Evolutionary conservation across 2,113 vertebrate species (phyloP), one percentile per base, ranked within the genome.

Genomic region (Sinocyclocheilus anophthalmus): DNA sequence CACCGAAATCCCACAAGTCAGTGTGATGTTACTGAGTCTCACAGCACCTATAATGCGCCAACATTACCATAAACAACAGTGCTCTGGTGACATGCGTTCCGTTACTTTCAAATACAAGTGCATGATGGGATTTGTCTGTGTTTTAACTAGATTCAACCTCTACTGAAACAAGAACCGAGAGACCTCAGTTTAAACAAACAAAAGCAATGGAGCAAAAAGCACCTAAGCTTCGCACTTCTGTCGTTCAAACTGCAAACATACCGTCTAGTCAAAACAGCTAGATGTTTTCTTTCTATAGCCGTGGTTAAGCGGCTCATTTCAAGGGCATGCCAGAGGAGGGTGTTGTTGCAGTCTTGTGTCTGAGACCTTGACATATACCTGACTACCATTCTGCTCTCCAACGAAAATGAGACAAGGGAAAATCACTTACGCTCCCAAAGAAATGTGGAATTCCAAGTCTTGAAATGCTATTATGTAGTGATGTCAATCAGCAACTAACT

Each of bases 1-100:
- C 77, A 85, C 82, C 48, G 79, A 86, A 83, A 87, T 75, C 59
- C 50, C 78, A 82, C 72, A 53, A 82, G 57, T 61, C 13, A 73
- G 37, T 69, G 24, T 57, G 53, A 42, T 83, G 48, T 63, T 77
- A 84, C 65, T 5, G 70, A 72, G 39, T 72, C 78, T 48, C 30
- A 45, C 30, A 57, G 78, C 72, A 79, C 6, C 72, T 37, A 82
- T 57, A 85, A 85, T 63, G 20, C 63, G n/a, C 67, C 50, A 50
- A 84, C 65, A 84, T 76, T 84, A 84, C 45, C 63, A 84, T 70
- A 79, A 84, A 18, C 30, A 72, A 76, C 73, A 26, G 50, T 16
- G 10, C 39, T 42, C 50, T 9, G 80, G 81, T 33, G 76, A 39
- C 57, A 61, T 76, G 70, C 5, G 4, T 67, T 76, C 18, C n/a